A percentile compares a stretch with the other conserved stretches of the same genome.
Conservation (phyloP, 2,113 vertebrate genomes). For the Heterochromis multidens region DNA sequence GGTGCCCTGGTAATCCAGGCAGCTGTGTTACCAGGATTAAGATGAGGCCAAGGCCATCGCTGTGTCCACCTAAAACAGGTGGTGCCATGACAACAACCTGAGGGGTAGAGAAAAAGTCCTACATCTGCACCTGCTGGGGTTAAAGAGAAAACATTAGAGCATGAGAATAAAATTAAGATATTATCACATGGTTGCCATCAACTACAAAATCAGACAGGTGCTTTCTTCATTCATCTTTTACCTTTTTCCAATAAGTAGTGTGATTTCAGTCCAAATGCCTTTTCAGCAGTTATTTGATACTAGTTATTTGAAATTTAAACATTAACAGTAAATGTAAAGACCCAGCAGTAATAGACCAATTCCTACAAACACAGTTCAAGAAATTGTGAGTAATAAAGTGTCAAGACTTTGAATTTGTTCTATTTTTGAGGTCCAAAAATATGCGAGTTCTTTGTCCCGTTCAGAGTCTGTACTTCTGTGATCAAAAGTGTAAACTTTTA, state of each 20-base stretch:
- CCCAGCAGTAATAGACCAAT: accelerated
- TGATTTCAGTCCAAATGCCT: background rate
- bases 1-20: slow-evolving; percentile 62
- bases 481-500: too few relatives aligned
- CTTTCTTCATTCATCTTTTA: background rate
- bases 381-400: background rate
- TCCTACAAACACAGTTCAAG: background rate
- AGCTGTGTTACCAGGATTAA: slow-evolving; percentile 70
- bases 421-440: too few relatives aligned
- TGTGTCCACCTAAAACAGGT: slow-evolving; percentile 29
- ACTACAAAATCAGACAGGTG: background rate
- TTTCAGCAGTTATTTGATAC: accelerated
- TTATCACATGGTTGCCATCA: background rate
- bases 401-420: too few relatives aligned
- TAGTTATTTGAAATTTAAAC: background rate
- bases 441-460: too few relatives aligned
- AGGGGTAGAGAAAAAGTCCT: background rate
- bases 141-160: background rate
- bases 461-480: too few relatives aligned
- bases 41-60: slow-evolving; percentile 18
- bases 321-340: background rate
- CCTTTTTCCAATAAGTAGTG: background rate
- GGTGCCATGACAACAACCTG: slow-evolving; percentile 34
- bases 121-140: slow-evolving; percentile 14
- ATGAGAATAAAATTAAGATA: background rate